phyloP scores from a whole-genome alignment of 2,888 invertebrate species.

The Chrysomela aeneicollis region DNA sequence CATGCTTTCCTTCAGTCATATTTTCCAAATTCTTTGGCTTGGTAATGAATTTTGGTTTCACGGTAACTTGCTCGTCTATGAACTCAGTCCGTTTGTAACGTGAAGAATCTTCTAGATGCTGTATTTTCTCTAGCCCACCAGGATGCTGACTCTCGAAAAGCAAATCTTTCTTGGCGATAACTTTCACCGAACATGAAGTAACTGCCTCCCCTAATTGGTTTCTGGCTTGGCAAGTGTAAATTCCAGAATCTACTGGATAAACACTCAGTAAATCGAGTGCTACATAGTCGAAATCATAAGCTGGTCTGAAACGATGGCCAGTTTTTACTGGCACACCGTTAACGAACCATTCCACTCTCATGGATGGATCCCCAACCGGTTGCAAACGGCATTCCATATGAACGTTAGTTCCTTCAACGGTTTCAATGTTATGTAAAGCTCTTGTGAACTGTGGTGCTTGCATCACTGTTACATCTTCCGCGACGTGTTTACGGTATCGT shows the following conservation, averaged over 20 bases:
- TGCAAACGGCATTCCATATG: conserved; percentile 91
- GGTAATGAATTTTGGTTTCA: conserved; percentile 85
- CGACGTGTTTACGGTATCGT: conserved; percentile 72
- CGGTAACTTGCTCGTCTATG: conserved; percentile 83
- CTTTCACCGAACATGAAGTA: conserved; percentile 88
- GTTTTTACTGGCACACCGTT: conserved; percentile 92
- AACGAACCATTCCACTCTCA: conserved; percentile 96
- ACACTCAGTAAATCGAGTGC: conserved; percentile 95
- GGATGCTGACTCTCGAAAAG: conserved; percentile 90
- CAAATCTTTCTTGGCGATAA: conserved; percentile 88
- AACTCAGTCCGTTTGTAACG: conserved; percentile 83
- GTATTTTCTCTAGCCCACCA: conserved; percentile 90
- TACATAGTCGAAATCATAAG: conserved; percentile 96
- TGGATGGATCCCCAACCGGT: conserved; percentile 89
- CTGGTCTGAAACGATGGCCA: conserved; percentile 93
- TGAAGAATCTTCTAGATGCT: conserved; percentile 87
- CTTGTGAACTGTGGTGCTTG: conserved; percentile 90
- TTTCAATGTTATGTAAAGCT: conserved; percentile 87
- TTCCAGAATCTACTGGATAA: conserved; percentile 96
- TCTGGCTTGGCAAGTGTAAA: conserved; percentile 93
- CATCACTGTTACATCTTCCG: conserved; percentile 83
- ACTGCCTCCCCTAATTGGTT: conserved; percentile 95
- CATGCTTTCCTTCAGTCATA: conserved; percentile 88
- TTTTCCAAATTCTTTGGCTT: conserved; percentile 87
- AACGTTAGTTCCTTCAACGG: conserved; percentile 89